Conservation (phyloP, 2,113 vertebrate species). For the Platysteira castanea region DNA sequence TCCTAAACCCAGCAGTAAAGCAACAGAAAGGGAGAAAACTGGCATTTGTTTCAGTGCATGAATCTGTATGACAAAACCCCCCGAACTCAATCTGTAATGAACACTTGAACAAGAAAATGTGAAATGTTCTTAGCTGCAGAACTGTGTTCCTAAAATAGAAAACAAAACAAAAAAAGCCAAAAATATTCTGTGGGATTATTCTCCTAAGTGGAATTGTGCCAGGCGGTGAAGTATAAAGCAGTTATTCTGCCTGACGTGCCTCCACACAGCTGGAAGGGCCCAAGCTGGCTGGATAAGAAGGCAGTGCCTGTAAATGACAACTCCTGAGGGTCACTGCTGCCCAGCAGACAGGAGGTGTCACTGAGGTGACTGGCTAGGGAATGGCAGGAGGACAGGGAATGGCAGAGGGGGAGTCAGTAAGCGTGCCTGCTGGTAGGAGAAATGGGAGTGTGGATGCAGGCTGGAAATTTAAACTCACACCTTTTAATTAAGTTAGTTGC, state of each 20-base stretch:
- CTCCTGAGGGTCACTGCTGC: neutral
- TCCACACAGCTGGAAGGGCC: neutral
- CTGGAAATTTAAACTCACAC: neutral
- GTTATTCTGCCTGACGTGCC: neutral
- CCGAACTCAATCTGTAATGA: neutral
- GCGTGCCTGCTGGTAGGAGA: neutral
- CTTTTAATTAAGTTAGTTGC: constrained; percentile 1
- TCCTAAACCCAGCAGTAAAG: neutral
- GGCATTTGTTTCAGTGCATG: neutral
- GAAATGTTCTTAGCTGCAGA: neutral
- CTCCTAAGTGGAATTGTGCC: neutral
- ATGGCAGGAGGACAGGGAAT: neutral
- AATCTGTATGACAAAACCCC: rapidly evolving
- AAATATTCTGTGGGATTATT: neutral
- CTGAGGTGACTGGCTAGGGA: neutral
- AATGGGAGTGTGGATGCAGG: neutral
- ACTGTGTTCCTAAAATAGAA: neutral
- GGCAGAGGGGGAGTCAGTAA: neutral
- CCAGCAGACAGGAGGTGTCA: too few species aligned
- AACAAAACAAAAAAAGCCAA: neutral
- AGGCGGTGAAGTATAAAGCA: neutral
- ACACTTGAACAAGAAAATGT: neutral
- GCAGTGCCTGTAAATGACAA: neutral
- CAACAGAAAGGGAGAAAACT: neutral
- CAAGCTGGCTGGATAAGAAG: neutral